Percentiles rank a stretch among this genome's conserved stretches.
These are phyloP conservation scores for Amphiprion percula DNA, from an alignment of 2,113 vertebrate species.

Conservation along the genomic window DNA sequence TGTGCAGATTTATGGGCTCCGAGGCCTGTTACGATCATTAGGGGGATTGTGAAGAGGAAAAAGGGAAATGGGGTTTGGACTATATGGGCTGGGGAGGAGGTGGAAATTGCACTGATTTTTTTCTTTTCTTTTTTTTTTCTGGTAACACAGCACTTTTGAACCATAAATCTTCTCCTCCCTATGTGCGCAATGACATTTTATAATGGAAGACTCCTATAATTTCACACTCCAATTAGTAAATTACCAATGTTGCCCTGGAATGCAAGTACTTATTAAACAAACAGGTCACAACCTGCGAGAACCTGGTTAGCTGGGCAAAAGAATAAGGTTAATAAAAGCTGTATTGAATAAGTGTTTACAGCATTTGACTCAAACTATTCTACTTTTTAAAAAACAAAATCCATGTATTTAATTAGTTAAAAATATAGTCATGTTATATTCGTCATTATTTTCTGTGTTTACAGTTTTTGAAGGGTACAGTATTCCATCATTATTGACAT, in stretches of 20 bases:
- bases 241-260: constrained; percentile 58
- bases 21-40: constrained; percentile 78
- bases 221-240: constrained; percentile 82
- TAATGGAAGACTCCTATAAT: constrained; percentile 64
- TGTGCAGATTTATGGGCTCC: constrained; percentile 79
- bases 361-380: too few relatives aligned
- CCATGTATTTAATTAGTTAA: too few relatives aligned
- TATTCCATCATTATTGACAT: too few relatives aligned
- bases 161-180: constrained; percentile 75
- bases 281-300: constrained; percentile 45
- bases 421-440: too few relatives aligned
- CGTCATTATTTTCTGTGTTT: too few relatives aligned
- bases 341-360: background rate
- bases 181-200: constrained; percentile 70
- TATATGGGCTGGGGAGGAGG: constrained; percentile 55
- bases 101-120: constrained; percentile 58
- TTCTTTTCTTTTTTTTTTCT: constrained; percentile 55
- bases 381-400: too few relatives aligned
- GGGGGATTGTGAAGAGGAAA: constrained; percentile 62
- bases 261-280: constrained; percentile 47
- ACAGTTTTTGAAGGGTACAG: too few relatives aligned
- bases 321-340: too few relatives aligned
- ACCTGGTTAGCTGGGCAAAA: background rate
- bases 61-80: constrained; percentile 66
- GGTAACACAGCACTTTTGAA: constrained; percentile 73